Conservation (phyloP, 2,113 vertebrate species). For the Hippolais icterina region DNA sequence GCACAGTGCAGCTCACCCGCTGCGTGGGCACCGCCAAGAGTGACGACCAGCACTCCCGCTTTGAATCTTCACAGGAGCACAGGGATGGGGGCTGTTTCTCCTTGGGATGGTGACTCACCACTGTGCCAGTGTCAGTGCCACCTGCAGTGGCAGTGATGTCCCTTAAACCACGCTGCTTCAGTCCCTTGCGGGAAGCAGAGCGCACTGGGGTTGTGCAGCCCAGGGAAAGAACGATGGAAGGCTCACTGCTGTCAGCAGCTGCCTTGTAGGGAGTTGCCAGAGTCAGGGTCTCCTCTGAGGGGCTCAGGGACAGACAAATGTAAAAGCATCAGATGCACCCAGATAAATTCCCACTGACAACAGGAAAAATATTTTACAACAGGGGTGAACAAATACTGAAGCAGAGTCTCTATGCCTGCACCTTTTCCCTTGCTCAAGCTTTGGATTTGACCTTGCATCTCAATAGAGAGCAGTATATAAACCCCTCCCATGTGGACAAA, state of each 20-base stretch:
- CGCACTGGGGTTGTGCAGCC: not conserved
- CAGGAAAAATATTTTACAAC: not conserved
- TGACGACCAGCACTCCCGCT: fast-evolving
- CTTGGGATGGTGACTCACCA: not conserved
- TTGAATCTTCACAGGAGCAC: not conserved
- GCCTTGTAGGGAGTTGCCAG: not conserved
- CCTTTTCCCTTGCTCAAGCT: not conserved
- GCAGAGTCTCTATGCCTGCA: not conserved
- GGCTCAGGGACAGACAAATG: fast-evolving
- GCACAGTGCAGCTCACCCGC: not conserved
- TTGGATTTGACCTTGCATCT: not conserved
- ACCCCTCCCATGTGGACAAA: not conserved
- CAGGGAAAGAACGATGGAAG: fast-evolving
- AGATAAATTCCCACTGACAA: not conserved
- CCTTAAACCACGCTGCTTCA: not conserved
- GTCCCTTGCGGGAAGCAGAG: not conserved
- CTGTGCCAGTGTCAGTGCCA: not conserved
- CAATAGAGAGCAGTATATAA: not conserved
- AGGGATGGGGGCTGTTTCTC: not conserved
- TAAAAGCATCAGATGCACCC: not conserved
- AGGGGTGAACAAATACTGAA: not conserved
- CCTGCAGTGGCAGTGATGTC: not conserved
- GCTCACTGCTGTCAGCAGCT: not conserved
- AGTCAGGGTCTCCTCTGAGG: not conserved
- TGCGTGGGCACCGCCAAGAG: not conserved